These are phyloP conservation scores for Carettochelys insculpta DNA, from an alignment of 2,113 vertebrate genomes.

Conservation along the genomic window DNA sequence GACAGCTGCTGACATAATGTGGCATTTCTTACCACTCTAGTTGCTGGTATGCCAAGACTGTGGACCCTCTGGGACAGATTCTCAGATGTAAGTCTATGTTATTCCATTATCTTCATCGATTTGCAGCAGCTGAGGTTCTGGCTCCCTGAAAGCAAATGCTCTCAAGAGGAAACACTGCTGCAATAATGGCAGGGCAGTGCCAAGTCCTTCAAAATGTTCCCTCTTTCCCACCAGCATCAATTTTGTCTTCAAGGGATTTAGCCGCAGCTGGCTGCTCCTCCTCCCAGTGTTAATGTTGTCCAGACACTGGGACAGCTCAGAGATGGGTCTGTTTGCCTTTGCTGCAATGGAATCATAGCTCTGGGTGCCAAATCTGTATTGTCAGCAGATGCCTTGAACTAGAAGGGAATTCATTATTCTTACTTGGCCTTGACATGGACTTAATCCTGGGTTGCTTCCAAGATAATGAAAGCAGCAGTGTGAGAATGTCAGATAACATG, in stretches of 20 bases:
- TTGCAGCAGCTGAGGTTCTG: background rate
- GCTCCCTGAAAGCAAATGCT: background rate
- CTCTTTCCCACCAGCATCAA: background rate
- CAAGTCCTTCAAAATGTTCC: background rate
- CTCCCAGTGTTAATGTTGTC: background rate
- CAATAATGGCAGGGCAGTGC: background rate
- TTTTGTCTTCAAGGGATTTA: background rate
- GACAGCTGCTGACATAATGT: background rate
- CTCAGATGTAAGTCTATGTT: background rate
- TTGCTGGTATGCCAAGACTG: background rate
- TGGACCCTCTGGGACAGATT: background rate
- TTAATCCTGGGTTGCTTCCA: background rate
- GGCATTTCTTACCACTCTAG: background rate
- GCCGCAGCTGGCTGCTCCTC: background rate
- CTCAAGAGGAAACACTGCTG: background rate
- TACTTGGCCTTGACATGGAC: background rate
- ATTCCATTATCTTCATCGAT: background rate
- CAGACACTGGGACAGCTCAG: background rate
- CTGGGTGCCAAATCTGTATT: fast-evolving
- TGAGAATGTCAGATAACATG: fast-evolving
- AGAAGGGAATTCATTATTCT: background rate
- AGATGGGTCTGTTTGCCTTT: background rate
- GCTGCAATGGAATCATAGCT: background rate
- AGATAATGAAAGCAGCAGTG: no score
- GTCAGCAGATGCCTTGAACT: background rate